Conservation (phyloP, 2,797 vertebrate genomes). For the Podarcis lilfordi region DNA sequence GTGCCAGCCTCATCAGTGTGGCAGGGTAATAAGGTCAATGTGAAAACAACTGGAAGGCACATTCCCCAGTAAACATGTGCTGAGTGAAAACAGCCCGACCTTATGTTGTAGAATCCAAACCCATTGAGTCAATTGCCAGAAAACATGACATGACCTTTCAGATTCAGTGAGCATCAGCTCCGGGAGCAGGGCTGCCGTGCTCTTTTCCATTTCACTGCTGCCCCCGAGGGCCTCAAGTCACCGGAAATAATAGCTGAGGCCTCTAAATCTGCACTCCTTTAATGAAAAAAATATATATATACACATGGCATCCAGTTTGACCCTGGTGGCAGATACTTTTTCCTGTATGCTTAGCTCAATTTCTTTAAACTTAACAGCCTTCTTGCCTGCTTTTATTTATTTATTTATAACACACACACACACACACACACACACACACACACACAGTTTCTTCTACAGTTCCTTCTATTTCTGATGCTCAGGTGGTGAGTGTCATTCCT, state of each 20-base stretch:
- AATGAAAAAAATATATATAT: slow-evolving; percentile 82
- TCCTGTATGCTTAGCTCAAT: slow-evolving; percentile 69
- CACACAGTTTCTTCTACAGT: neutral
- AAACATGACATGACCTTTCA: slow-evolving; percentile 99
- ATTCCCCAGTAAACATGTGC: slow-evolving; percentile 90
- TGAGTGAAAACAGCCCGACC: slow-evolving; percentile 86
- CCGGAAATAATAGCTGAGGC: slow-evolving; percentile 93
- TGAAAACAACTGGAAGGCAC: slow-evolving; percentile 91
- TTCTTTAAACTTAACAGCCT: slow-evolving; percentile 67
- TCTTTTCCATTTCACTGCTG: slow-evolving; percentile 90
- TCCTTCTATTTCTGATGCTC: neutral
- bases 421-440: neutral
- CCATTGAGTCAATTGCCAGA: slow-evolving; percentile 97
- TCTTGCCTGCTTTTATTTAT: neutral
- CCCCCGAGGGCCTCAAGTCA: slow-evolving; percentile 88
- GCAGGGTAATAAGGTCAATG: slow-evolving; percentile 96
- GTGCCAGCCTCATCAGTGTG: slow-evolving; percentile 83
- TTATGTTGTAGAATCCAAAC: slow-evolving; percentile 93
- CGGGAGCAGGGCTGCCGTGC: slow-evolving; percentile 87
- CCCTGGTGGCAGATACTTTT: slow-evolving; percentile 77
- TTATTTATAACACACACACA: neutral
- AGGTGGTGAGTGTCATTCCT: no score
- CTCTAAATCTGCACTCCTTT: slow-evolving; percentile 87
- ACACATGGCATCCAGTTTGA: slow-evolving; percentile 86
- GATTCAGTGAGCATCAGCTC: slow-evolving; percentile 92